A percentile compares a stretch with the other conserved stretches of the same genome.
These are phyloP conservation scores for Thripadectes ignobilis DNA, from an alignment of 2,797 vertebrate genomes.

Conservation along the genomic window DNA sequence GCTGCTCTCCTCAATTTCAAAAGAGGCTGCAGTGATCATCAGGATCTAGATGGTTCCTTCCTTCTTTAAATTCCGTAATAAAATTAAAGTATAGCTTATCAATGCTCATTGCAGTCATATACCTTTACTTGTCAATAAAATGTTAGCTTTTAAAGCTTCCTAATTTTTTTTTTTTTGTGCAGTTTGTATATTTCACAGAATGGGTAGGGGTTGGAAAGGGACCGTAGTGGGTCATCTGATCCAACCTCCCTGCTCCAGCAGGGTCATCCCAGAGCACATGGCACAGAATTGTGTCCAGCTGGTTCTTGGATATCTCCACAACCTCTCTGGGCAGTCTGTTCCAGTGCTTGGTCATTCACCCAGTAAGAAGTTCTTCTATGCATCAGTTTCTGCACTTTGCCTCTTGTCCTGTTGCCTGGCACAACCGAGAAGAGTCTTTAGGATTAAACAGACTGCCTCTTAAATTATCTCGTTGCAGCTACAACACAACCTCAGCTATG, in stretches of 20 bases:
- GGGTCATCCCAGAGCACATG: not conserved
- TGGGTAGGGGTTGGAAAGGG: not conserved
- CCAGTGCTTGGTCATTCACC: not conserved
- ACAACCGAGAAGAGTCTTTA: not conserved
- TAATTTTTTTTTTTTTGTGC: not conserved
- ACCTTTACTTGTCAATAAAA: not conserved
- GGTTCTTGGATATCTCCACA: not conserved
- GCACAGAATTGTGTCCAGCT: not conserved
- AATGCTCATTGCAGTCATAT: not conserved
- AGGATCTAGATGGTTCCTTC: not conserved
- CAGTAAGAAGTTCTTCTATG: not conserved
- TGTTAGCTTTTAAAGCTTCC: not conserved
- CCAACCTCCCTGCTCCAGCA: not conserved
- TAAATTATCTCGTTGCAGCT: not conserved
- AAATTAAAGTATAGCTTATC: not conserved
- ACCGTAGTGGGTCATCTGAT: not conserved
- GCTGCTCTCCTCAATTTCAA: not conserved
- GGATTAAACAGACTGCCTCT: not conserved
- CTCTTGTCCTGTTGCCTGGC: not conserved
- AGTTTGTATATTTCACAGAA: not conserved
- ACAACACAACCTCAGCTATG: not conserved
- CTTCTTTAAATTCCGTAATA: not conserved
- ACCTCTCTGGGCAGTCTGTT: fast-evolving
- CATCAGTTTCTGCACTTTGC: not conserved
- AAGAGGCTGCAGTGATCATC: not conserved